These are phyloP conservation scores for Orchesella flavescens DNA, from an alignment of 2,888 invertebrate genomes.

Conservation along the genomic window DNA sequence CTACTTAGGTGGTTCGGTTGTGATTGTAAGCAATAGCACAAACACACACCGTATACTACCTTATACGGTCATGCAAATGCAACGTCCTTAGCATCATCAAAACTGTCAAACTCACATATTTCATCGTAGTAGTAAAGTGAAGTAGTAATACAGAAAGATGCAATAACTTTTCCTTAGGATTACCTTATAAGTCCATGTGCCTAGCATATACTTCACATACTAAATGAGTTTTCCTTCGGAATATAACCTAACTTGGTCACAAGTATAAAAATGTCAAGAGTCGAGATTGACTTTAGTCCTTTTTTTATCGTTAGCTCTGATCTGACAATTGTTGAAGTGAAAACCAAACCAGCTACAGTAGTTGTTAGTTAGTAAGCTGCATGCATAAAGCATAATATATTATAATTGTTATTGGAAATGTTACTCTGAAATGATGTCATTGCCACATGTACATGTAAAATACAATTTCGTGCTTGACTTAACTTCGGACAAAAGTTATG, in stretches of 20 bases:
- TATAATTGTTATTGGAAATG: too few species aligned
- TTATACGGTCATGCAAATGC: constrained; percentile 5
- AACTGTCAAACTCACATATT: background rate
- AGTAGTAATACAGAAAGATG: constrained; percentile 8
- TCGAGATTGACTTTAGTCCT: background rate
- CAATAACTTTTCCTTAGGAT: constrained; percentile 7
- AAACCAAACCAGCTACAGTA: too few species aligned
- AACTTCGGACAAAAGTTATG: too few species aligned
- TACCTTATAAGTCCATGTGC: constrained; percentile 19
- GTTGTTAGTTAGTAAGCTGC: too few species aligned
- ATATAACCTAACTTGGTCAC: constrained; percentile 21
- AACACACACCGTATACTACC: constrained; percentile 4
- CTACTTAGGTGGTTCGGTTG: background rate
- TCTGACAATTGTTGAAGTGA: background rate
- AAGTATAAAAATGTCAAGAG: background rate
- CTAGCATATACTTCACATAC: background rate
- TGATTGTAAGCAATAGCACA: background rate
- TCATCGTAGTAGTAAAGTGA: background rate
- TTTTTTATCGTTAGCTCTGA: background rate
- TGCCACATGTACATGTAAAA: too few species aligned
- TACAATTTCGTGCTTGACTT: too few species aligned
- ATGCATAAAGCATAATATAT: too few species aligned
- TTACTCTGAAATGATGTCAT: too few species aligned
- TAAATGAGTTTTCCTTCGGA: constrained; percentile 14
- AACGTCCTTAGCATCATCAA: constrained; percentile 5